Base-by-base conservation (phyloP, 2,797 vertebrate genomes). In the Oreonectes daqikongensis region DNA sequence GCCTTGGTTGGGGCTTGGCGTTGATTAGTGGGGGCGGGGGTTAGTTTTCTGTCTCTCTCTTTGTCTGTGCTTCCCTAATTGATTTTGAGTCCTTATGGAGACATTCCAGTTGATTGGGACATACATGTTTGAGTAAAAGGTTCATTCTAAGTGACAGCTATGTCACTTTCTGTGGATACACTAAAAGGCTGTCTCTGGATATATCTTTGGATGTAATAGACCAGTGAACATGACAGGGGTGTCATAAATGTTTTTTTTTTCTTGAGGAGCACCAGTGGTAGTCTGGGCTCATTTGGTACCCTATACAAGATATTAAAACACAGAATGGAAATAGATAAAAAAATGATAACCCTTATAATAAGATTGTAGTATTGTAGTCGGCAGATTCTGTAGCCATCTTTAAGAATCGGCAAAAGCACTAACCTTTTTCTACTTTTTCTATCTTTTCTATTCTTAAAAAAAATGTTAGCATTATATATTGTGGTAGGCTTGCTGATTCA, bases 1-100 rank as follows among this genome's bases (percentile, higher is more conserved):
- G 88, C 88, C 90, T 92, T 90, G 91, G 91, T 88, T 84, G 83
- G 87, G 88, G 88, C 87, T 88, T 89, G 83, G 35, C 35, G 8
- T 83, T 89, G 88, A 88, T 91, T 72, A 69, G 46, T 46, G 64
- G 59, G 17, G 35, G 63, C 32, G 24, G 44, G 15, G 53, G 38
- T 6, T n/a, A 12, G 20, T 87, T 85, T 84, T 86, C 87, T 80
- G 85, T 87, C 81, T 42, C 75, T 75, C 59, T 50, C 79, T 67
- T 76, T 66, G 26, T 53, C 72, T 73, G 32, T 32, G 32, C 68
- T 35, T 59, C 24, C 32, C 78, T 76, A 81, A 38, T 75, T 59
- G 66, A 71, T 77, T 69, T 74, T 66, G 63, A 72, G 67, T 70
- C 67, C 59, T 61, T 77, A 70, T 53, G 59, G 69, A 61, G 57